Base-by-base conservation (phyloP, 1,140 invertebrate species). In the Armadillidium nasatum region DNA sequence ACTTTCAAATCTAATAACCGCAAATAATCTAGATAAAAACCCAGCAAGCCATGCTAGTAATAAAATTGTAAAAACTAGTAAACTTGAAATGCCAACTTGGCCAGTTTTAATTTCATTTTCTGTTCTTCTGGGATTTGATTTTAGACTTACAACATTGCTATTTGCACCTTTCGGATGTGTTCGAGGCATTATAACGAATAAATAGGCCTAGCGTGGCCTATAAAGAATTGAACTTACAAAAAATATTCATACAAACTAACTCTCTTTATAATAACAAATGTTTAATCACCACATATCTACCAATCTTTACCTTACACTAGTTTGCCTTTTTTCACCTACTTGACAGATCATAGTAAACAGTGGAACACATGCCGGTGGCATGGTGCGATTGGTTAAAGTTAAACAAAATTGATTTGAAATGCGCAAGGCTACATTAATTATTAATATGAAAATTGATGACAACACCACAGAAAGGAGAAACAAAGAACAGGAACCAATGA, bases 1-100 rank as follows among this genome's bases (percentile, higher is more conserved):
- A 87, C 95, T 98, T 87, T 99, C 98, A 86, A 99, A 99, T 78
- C 97, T 90, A 83, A 99, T 98, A 70, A 99, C 97, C 79, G 98
- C 96, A 87, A 99, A 99, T 70, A 99, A 88, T 83, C 98, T 90
- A 75, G 96, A 96, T 66, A 96, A 92, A 86, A 99, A 99, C 78
- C 96, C 97, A 81, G 94, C 94, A 77, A 99, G 89, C 94, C 96
- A 99, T 83, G 96, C 95, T 81, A 99, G 88, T 46, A 94, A 86
- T 79, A 99, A 87, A 79, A 99, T 91, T 60, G 93, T 92, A 87
- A 97, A 95, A 75, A 93, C 93, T 81, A 95, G 90, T 78, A 98
- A 88, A 83, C 93, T 96, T 82, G 87, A 86, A 81, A 86, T 86
- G 44, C 87, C 87, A 10, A 81, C 44, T 6, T 76, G 80, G 22